Evolutionary conservation across 2,113 vertebrate genomes (phyloP).

Genomic region (Eretmochelys imbricata): DNA sequence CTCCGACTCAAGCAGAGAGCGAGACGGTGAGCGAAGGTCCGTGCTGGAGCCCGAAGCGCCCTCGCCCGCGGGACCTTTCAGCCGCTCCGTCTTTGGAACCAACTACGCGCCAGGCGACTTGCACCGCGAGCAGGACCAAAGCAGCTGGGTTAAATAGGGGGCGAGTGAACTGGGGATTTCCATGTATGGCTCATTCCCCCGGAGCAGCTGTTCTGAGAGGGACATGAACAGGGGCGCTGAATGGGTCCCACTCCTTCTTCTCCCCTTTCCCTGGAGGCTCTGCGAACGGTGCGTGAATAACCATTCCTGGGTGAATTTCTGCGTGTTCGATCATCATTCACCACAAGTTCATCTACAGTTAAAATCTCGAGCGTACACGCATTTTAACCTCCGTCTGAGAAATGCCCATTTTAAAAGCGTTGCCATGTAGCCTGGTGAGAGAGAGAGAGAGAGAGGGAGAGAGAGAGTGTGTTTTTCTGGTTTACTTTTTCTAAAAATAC

Average conservation of each 20-base stretch:
- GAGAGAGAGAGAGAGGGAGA: background rate
- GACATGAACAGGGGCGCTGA: rapidly evolving
- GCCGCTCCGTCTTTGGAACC: too few species aligned
- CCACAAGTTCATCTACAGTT: rapidly evolving
- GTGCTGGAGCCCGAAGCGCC: background rate
- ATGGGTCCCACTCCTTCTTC: background rate
- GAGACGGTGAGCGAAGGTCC: too few species aligned
- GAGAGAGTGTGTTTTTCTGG: too few species aligned
- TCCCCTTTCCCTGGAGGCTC: background rate
- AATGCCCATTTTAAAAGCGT: background rate
- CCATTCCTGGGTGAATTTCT: background rate
- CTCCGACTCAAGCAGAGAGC: too few species aligned
- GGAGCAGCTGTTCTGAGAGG: background rate
- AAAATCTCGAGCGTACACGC: background rate
- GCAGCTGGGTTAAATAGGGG: too few species aligned
- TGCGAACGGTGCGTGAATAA: background rate
- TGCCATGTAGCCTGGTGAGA: background rate
- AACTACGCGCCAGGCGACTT: background rate
- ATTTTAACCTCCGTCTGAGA: background rate
- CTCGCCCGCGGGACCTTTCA: too few species aligned
- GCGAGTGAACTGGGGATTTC: background rate
- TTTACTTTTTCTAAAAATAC: background rate
- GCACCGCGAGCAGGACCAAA: background rate
- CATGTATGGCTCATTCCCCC: background rate
- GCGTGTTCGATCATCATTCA: background rate